Conservation (phyloP, 2,888 invertebrate species). For the Rhamnusium bicolor region DNA sequence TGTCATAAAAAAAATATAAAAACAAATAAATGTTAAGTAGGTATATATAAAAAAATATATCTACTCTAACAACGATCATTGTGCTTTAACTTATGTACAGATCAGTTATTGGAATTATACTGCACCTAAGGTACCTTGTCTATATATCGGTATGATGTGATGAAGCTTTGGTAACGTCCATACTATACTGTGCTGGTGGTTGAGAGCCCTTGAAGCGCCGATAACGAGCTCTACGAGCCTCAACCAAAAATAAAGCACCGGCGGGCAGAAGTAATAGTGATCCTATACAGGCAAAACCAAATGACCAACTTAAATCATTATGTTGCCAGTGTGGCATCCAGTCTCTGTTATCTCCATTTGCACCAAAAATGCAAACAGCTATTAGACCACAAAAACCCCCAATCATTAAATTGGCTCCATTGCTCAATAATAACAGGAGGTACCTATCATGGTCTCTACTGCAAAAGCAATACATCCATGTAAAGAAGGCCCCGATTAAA, state of each 20-base stretch:
- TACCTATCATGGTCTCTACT: slow-evolving; percentile 85
- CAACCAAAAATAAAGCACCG: slow-evolving; percentile 86
- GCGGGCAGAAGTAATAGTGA: slow-evolving; percentile 83
- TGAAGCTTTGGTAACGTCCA: slow-evolving; percentile 78
- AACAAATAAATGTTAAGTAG: slow-evolving; percentile 11
- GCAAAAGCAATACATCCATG: slow-evolving; percentile 82
- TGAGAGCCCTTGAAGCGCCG: slow-evolving; percentile 81
- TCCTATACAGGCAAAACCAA: slow-evolving; percentile 88
- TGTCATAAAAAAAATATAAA: slow-evolving; percentile 13
- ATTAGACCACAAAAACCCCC: slow-evolving; percentile 87
- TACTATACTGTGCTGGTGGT: slow-evolving; percentile 77
- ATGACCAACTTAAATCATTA: slow-evolving; percentile 96
- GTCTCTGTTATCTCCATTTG: slow-evolving; percentile 90
- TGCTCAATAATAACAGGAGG: slow-evolving; percentile 81
- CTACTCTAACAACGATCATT: background rate
- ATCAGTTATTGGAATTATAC: background rate
- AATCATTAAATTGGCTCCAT: slow-evolving; percentile 82
- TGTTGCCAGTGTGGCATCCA: slow-evolving; percentile 98
- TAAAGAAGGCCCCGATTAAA: slow-evolving; percentile 82
- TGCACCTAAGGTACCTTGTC: too few species aligned
- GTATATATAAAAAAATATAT: slow-evolving; percentile 15
- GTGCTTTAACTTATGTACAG: background rate
- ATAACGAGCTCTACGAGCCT: slow-evolving; percentile 85
- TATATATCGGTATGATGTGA: slow-evolving; percentile 81
- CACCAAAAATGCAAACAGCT: slow-evolving; percentile 90